A percentile compares a stretch with the other conserved stretches of the same genome.
Evolutionary conservation across 2,888 invertebrate species (phyloP).

Genomic region (Drosophila ustulata): DNA sequence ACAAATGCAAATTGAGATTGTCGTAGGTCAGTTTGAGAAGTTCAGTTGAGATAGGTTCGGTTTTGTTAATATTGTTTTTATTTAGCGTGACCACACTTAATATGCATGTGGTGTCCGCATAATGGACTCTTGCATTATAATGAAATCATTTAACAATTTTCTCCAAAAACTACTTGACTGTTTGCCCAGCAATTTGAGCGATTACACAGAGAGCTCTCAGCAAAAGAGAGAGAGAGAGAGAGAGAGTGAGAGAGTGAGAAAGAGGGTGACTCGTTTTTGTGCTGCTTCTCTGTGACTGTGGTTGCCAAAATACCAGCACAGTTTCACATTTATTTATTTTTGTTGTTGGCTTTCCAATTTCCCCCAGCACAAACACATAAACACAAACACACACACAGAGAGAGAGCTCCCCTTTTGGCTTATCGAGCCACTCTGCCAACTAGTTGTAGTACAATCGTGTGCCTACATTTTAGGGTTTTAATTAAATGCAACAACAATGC

Average conservation of each 20-base stretch:
- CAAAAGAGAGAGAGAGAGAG: too few relatives aligned
- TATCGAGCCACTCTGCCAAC: constrained; percentile 41
- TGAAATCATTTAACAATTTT: constrained; percentile 46
- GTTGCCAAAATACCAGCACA: constrained; percentile 59
- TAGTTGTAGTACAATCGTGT: constrained; percentile 46
- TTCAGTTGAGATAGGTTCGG: constrained; percentile 10
- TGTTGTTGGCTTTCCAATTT: constrained; percentile 53
- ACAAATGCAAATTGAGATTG: background rate
- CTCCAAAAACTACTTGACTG: constrained; percentile 46
- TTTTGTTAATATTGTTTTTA: constrained; percentile 2
- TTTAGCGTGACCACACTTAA: background rate
- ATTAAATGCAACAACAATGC: constrained; percentile 77
- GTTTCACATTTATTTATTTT: constrained; percentile 61
- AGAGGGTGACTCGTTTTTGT: constrained; percentile 21
- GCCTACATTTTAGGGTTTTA: constrained; percentile 75
- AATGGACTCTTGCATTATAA: constrained; percentile 17
- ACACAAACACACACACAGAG: background rate
- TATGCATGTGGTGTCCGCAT: background rate
- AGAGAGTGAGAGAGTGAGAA: too few relatives aligned
- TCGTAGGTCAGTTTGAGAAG: constrained; percentile 3
- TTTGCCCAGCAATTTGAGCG: constrained; percentile 66
- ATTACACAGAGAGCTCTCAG: constrained; percentile 29
- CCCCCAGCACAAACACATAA: constrained; percentile 1
- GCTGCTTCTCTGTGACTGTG: constrained; percentile 33
- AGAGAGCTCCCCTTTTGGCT: background rate